Percentiles rank a stretch among this genome's conserved stretches.
These are phyloP conservation scores for Agrilus mali DNA, from an alignment of 2,888 invertebrate species.

Conservation along the genomic window DNA sequence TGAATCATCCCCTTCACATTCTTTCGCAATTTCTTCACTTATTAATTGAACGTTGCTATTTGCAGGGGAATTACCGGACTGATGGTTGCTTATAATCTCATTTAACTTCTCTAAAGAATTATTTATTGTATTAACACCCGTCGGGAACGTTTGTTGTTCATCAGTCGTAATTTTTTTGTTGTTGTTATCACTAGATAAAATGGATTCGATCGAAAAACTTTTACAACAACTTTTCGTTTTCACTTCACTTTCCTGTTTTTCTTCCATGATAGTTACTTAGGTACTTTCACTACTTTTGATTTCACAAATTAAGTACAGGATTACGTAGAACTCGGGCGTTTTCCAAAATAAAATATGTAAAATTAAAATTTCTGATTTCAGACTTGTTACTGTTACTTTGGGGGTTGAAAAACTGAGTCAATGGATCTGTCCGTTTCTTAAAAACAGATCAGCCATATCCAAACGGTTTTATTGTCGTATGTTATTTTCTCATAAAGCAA, in stretches of 20 bases:
- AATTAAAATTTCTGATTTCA: no score
- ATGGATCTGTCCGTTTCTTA: no score
- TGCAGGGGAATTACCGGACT: conserved; percentile 1
- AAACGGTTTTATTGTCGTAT: neutral
- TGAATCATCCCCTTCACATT: conserved; percentile 5
- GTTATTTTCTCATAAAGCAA: conserved; percentile 3
- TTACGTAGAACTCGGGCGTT: no score
- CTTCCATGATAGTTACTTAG: no score
- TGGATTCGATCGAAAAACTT: conserved; percentile 25
- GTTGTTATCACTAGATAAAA: conserved; percentile 14
- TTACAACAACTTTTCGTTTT: conserved; percentile 15
- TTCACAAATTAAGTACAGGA: no score
- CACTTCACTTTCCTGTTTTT: neutral
- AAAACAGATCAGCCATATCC: no score
- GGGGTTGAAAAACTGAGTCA: no score
- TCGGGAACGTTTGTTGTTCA: neutral
- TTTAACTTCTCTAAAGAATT: neutral
- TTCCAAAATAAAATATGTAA: no score
- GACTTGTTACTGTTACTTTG: no score
- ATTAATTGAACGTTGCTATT: conserved; percentile 9
- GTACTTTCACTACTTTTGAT: no score
- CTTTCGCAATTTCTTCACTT: conserved; percentile 2
- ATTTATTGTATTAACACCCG: neutral
- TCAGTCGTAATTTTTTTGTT: neutral
- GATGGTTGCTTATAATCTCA: no score